phyloP scores from a whole-genome alignment of 2,797 vertebrate genomes.

The Lagorchestes hirsutus region DNA sequence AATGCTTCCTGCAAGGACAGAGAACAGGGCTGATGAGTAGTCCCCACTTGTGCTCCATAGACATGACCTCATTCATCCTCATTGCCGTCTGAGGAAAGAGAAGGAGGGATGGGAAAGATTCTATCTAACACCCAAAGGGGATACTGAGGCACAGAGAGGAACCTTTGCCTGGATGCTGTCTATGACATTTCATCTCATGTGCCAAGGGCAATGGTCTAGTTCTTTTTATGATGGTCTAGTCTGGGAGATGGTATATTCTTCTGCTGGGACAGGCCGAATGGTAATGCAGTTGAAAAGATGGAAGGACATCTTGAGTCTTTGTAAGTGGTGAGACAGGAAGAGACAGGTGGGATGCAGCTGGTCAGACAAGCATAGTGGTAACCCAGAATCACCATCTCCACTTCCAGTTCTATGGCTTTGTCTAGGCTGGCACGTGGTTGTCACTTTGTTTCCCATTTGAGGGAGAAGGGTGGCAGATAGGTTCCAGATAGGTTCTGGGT shows the following conservation, averaged over 20 bases:
- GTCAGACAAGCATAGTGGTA: background rate
- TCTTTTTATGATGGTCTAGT: background rate
- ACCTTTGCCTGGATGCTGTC: background rate
- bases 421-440: background rate
- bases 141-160: background rate
- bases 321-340: background rate
- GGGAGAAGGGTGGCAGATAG: background rate
- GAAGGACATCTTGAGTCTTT: background rate
- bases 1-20: background rate
- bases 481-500: background rate
- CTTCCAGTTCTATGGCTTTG: background rate
- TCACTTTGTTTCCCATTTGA: background rate
- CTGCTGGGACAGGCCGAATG: background rate
- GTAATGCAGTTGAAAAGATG: background rate
- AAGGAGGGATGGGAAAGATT: background rate
- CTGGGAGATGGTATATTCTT: background rate
- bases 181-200: background rate
- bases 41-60: background rate
- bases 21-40: background rate
- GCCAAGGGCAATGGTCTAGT: background rate
- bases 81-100: background rate
- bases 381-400: background rate
- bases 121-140: background rate
- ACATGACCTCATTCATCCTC: background rate
- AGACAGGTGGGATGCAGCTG: background rate